Evolutionary conservation across 2,797 vertebrate genomes (phyloP), one percentile per base, ranked within the genome.

Genomic region (Erethizon dorsatum): DNA sequence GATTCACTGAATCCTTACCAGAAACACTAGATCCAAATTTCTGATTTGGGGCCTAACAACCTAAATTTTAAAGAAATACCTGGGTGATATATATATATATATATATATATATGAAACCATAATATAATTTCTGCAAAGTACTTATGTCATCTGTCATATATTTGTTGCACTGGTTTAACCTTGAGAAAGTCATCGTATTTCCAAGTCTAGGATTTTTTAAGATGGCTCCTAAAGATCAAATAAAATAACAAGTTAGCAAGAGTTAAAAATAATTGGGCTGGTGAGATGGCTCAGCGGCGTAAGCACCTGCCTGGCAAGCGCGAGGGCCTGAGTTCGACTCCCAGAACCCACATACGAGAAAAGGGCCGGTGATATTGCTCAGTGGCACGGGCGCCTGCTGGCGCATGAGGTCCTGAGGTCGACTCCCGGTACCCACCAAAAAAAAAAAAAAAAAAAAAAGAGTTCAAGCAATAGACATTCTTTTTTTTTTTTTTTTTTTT

Each of bases 261-360:
- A 89, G 4, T 71, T 89, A 65, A 94, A 90, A 78, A 14, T 83
- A 20, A n/a, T n/a, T n/a, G n/a, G n/a, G n/a, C n/a, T n/a, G n/a
- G n/a, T n/a, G n/a, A n/a, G n/a, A n/a, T n/a, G n/a, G n/a, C n/a
- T n/a, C n/a, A n/a, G n/a, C n/a, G n/a, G n/a, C n/a, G n/a, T n/a
- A n/a, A n/a, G n/a, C n/a, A n/a, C n/a, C n/a, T n/a, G n/a, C n/a
- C n/a, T n/a, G n/a, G n/a, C n/a, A n/a, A n/a, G n/a, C n/a, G n/a
- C n/a, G n/a, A n/a, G n/a, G n/a, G n/a, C n/a, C n/a, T n/a, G n/a
- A n/a, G n/a, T n/a, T n/a, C n/a, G n/a, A n/a, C n/a, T n/a, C n/a
- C n/a, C n/a, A n/a, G n/a, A n/a, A n/a, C n/a, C n/a, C n/a, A n/a
- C n/a, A n/a, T n/a, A n/a, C n/a, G n/a, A n/a, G n/a, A n/a, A n/a